Base-by-base conservation (phyloP, 2,888 invertebrate genomes). In the Himalopsyche anomala region DNA sequence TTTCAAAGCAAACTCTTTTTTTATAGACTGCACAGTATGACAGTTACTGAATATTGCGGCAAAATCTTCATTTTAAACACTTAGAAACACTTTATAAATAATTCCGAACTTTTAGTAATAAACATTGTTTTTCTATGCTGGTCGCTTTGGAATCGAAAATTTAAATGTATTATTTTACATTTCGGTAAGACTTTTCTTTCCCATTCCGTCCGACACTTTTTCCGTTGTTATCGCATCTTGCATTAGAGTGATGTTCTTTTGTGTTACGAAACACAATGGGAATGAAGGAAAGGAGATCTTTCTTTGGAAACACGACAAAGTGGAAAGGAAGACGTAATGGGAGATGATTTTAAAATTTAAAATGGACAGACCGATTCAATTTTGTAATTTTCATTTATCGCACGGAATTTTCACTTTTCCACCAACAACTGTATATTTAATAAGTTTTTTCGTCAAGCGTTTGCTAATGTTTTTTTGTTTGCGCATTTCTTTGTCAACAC, bases 331-430 rank as follows among this genome's bases (percentile, higher is more conserved):
- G 74, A 74, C n/a, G 81, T 45, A 81, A 81, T 81, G 45, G 38
- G 82, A 82, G 55, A 82, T 38, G 81, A 51, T 51, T 82, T 38
- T 55, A 55, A 82, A 55, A 82, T 82, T 82, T 28, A 82, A 51
- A 82, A 82, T 54, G 82, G 54, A 80, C 82, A 80, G 54, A 83
- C 56, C 81, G 83, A 82, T 62, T 86, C 62, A 56, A 82, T 87
- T 81, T 80, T 55, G 85, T 79, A 85, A 81, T 74, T 74, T 74
- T 74, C 36, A 74, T 74, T 74, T 74, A 74, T 74, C 38, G 74
- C 38, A 36, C 74, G 15, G 38, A 74, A 38, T 74, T 74, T 74
- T 19, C 1, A 74, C 74, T 38, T 11, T 74, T 74, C 15, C 36
- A 74, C 74, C 36, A 15, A 36, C 15, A 36, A 36, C 74, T 74